Percentiles rank a stretch among this genome's conserved stretches.
phyloP scores from a whole-genome alignment of 2,797 vertebrate species.

The Alcedo quadribrachys region DNA sequence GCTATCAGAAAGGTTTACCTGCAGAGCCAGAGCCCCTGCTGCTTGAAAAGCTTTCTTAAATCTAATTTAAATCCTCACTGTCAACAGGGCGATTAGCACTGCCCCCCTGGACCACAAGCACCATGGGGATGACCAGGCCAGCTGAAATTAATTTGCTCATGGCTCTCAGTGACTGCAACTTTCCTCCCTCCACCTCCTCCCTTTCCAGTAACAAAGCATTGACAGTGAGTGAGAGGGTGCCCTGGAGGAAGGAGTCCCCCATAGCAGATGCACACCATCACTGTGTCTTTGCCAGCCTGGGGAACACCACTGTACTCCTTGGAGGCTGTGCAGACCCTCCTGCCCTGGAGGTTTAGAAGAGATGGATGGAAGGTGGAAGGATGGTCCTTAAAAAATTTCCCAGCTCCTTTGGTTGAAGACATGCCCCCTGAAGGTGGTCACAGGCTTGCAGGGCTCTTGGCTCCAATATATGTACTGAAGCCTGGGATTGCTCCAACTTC shows the following conservation, averaged over 20 bases:
- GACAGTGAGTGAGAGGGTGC: rapidly evolving
- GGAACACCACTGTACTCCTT: rapidly evolving
- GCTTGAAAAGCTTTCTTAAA: conserved; percentile 36
- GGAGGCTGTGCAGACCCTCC: rapidly evolving
- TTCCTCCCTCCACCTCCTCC: not conserved
- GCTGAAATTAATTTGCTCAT: not conserved
- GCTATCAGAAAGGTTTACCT: conserved; percentile 30
- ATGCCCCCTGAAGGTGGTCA: not conserved
- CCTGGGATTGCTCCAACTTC: not conserved
- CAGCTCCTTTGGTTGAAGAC: not conserved
- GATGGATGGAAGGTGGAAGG: not conserved
- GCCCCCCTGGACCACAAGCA: not conserved
- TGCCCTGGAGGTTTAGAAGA: not conserved
- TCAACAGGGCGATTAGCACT: conserved; percentile 3
- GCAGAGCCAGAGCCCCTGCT: not conserved
- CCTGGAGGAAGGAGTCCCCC: not conserved
- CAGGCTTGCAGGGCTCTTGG: not conserved
- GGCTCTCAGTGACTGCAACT: not conserved
- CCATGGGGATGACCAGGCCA: not conserved
- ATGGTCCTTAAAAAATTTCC: not conserved
- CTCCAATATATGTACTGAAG: rapidly evolving
- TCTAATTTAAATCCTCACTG: conserved; percentile 11
- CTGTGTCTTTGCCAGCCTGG: not conserved
- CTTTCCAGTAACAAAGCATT: rapidly evolving
- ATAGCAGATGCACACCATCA: not conserved